These are phyloP conservation scores for Capitella teleta DNA, from an alignment of 1,140 invertebrate genomes.

Conservation along the genomic window DNA sequence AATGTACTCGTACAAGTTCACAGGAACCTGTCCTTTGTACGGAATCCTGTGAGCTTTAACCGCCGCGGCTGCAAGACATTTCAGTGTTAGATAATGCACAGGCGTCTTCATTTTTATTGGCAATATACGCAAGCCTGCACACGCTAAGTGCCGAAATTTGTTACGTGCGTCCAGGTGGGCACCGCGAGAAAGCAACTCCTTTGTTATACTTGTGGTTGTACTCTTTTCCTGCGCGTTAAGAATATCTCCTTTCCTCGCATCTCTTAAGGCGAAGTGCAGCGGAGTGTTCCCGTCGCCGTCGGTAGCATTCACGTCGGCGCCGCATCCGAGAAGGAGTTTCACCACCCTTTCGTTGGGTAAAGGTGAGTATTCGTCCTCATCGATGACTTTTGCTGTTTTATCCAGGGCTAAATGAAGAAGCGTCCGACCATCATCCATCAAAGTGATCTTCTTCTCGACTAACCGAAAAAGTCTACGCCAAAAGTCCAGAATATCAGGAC, in stretches of 20 bases:
- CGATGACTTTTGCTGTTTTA: neutral
- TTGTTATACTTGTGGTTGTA: neutral
- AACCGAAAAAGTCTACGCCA: neutral
- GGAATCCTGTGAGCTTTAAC: neutral
- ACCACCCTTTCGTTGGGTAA: neutral
- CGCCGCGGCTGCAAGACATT: neutral
- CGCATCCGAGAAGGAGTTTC: neutral
- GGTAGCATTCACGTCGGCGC: neutral
- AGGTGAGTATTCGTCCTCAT: neutral
- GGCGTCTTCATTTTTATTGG: neutral
- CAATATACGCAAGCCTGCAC: neutral
- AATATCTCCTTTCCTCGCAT: neutral
- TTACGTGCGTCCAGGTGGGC: neutral
- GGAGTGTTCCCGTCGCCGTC: conserved; percentile 1
- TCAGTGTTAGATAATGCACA: neutral
- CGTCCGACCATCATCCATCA: neutral
- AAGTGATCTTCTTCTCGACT: neutral
- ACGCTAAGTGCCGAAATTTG: neutral
- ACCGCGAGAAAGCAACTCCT: neutral
- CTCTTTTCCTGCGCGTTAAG: neutral
- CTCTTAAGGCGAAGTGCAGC: neutral
- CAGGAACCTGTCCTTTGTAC: neutral
- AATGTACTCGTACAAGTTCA: neutral
- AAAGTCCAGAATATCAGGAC: neutral
- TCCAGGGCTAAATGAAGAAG: conserved; percentile 5